Percentiles rank a stretch among this genome's conserved stretches.
These are phyloP conservation scores for Heteromyza rotundicornis DNA, from an alignment of 2,888 invertebrate genomes.

Conservation along the genomic window DNA sequence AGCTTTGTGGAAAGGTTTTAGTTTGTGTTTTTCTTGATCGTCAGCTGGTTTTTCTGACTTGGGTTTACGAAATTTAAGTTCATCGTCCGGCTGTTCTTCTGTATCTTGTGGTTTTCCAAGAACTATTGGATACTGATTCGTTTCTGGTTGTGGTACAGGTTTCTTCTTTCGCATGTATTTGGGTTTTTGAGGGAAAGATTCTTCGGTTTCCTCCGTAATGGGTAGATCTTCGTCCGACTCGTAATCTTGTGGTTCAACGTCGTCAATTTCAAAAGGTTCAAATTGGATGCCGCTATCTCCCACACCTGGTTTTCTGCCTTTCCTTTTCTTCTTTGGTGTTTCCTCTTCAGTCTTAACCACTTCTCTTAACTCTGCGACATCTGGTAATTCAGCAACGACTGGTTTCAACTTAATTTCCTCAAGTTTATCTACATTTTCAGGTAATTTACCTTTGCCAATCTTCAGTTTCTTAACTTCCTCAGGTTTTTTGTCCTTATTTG, in stretches of 20 bases:
- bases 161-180: conserved; percentile 53
- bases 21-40: conserved; percentile 32
- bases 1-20: conserved; percentile 44
- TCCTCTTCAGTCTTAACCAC: conserved; percentile 30
- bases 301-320: conserved; percentile 36
- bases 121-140: conserved; percentile 44
- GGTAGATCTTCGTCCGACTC: conserved; percentile 13
- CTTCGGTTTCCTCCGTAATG: conserved; percentile 17
- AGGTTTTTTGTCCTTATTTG: conserved; percentile 33
- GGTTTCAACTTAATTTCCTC: conserved; percentile 59
- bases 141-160: conserved; percentile 30
- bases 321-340: conserved; percentile 38
- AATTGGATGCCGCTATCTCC: conserved; percentile 37
- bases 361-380: conserved; percentile 26
- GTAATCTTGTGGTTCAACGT: conserved; percentile 18
- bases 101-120: conserved; percentile 52
- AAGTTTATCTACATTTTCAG: conserved; percentile 45
- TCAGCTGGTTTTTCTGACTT: conserved; percentile 36
- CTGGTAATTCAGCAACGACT: conserved; percentile 31
- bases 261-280: conserved; percentile 32
- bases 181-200: conserved; percentile 48
- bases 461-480: conserved; percentile 46
- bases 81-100: conserved; percentile 40
- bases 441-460: conserved; percentile 53
- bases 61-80: conserved; percentile 50